Base-by-base conservation (phyloP, 2,797 vertebrate species). In the Pangasius krempfi region DNA sequence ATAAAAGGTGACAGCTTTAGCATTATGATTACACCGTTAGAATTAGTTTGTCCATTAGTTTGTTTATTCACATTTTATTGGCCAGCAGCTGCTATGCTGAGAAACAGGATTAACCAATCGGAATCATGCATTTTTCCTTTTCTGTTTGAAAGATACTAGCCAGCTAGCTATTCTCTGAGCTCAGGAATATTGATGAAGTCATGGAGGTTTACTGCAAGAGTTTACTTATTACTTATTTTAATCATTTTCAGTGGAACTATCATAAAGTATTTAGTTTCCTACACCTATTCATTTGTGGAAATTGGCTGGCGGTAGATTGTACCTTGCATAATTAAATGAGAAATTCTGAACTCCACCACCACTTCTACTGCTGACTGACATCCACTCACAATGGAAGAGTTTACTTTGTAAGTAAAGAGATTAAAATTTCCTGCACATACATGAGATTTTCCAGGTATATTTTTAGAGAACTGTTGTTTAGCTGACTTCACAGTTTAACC, bases 401-500 rank as follows among this genome's bases (percentile, higher is more conserved):
- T 1, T 52, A 10, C 44, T 78, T 54, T 18, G 27, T 6, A 78
- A 52, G 47, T 50, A 50, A 1, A 50, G 44, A 76, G 44, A 75
- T 75, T 6, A 25, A 30, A 5, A 27, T 7, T 40, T 58, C 22
- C 22, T 60, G 33, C 54, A 37, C 78, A 58, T 56, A 5, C 8
- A 4, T 18, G n/a, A 33, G 44, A 68, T 50, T 84, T 66, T 20
- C 20, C 8, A 60, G 30, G 12, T 79, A 27, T 66, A 66, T 64
- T 78, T 76, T 87, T 52, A 54, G 37, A 70, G 4, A 12, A 62
- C 0, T 84, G 76, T 85, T 90, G 86, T 86, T 89, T 85, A 86
- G 90, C 87, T 86, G 89, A 88, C 50, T 52, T 40, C 10, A 86
- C 73, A 72, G 54, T 89, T 81, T 83, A 87, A 82, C 70, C 47